phyloP scores from a whole-genome alignment of 2,797 vertebrate species.

The Acrossocheilus wenchowensis region DNA sequence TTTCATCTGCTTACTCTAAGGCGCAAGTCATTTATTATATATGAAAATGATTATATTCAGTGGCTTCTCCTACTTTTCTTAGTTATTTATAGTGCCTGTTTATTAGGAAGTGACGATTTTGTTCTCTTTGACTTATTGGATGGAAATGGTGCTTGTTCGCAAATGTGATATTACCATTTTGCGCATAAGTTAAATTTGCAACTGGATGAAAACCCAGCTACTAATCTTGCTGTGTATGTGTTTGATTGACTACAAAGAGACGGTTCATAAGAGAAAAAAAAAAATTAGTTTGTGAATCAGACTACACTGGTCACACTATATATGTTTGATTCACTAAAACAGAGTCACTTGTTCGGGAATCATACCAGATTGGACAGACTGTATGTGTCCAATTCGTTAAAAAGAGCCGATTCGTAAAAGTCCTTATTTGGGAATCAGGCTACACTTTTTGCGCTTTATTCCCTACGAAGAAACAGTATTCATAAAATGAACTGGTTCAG shows the following conservation, averaged over 20 bases:
- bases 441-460: not conserved
- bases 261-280: not conserved
- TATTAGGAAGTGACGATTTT: no score
- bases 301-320: not conserved
- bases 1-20: no score
- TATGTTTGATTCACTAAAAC: not conserved
- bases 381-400: not conserved
- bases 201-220: no score
- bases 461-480: not conserved
- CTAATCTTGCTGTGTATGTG: no score
- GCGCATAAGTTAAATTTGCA: no score
- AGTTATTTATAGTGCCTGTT: no score
- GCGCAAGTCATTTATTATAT: no score
- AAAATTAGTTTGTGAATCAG: not conserved
- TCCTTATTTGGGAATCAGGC: not conserved
- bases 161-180: no score
- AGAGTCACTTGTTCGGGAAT: not conserved
- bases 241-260: not conserved
- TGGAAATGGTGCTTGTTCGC: no score
- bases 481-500: not conserved
- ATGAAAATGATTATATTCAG: no score
- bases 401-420: not conserved
- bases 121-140: no score
- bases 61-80: no score
- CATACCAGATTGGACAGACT: not conserved